Evolutionary conservation across 2,797 vertebrate species (phyloP).

Genomic region (Lycodopsis pacificus): DNA sequence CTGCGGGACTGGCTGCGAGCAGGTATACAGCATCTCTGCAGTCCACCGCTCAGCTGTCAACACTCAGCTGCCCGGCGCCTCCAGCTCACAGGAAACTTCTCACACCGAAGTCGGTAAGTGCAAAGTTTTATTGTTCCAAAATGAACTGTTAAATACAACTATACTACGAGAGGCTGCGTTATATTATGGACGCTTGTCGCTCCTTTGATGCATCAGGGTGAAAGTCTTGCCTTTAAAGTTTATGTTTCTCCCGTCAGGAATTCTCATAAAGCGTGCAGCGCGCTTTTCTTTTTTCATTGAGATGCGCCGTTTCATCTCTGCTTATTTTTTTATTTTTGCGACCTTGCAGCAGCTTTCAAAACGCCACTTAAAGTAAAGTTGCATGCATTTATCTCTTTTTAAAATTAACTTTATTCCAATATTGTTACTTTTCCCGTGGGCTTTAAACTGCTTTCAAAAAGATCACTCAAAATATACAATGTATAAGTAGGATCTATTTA

Average conservation of each 20-base stretch:
- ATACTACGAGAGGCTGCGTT: neutral
- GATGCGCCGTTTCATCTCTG: constrained; percentile 26
- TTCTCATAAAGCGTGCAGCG: constrained; percentile 29
- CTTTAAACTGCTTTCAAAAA: neutral
- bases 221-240: constrained; percentile 59
- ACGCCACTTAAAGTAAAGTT: neutral
- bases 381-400: neutral
- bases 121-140: constrained; percentile 45
- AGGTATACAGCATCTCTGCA: constrained; percentile 83
- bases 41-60: constrained; percentile 77
- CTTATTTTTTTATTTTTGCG: neutral
- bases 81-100: constrained; percentile 70
- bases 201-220: neutral
- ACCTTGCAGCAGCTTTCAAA: neutral
- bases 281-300: constrained; percentile 2
- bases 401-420: neutral
- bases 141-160: neutral
- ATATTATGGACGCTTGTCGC: neutral
- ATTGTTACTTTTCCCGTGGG: accelerated
- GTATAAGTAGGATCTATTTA: constrained; percentile 20
- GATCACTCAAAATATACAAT: neutral
- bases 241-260: constrained; percentile 53
- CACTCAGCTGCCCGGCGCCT: constrained; percentile 63
- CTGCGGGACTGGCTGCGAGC: constrained; percentile 74
- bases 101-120: constrained; percentile 74